A percentile compares a stretch with the other conserved stretches of the same genome.
Conservation (phyloP, 2,113 vertebrate genomes). For the Saimiri boliviensis region DNA sequence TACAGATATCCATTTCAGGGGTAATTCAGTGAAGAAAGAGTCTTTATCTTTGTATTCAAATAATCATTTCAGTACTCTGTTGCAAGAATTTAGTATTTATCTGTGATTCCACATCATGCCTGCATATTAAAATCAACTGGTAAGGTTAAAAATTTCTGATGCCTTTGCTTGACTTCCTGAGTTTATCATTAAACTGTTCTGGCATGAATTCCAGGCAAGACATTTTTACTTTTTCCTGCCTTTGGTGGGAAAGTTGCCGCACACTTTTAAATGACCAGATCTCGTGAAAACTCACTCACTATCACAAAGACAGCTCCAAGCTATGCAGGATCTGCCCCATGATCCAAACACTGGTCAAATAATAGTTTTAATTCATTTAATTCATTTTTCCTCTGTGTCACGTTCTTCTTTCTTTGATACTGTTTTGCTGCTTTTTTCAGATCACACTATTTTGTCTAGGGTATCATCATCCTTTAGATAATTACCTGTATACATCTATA, state of each 20-base stretch:
- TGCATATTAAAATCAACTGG: too few relatives aligned
- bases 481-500: neutral
- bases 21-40: conserved; percentile 13
- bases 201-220: too few relatives aligned
- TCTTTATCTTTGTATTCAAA: conserved; percentile 40
- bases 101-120: too few relatives aligned
- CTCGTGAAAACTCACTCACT: too few relatives aligned
- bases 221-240: too few relatives aligned
- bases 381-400: neutral
- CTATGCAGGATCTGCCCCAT: too few relatives aligned
- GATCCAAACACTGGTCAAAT: neutral
- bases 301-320: too few relatives aligned
- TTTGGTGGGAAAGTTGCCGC: too few relatives aligned
- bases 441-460: neutral
- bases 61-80: neutral
- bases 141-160: too few relatives aligned
- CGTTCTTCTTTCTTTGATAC: neutral
- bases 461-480: neutral
- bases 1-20: neutral
- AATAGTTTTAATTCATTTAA: neutral
- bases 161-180: too few relatives aligned
- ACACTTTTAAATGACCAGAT: too few relatives aligned
- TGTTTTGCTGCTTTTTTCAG: neutral
- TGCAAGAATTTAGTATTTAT: conserved; percentile 34
- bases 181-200: too few relatives aligned